Percentiles rank a stretch among this genome's conserved stretches.
phyloP scores from a whole-genome alignment of 2,888 invertebrate species.

The Ecliptopera silaceata region DNA sequence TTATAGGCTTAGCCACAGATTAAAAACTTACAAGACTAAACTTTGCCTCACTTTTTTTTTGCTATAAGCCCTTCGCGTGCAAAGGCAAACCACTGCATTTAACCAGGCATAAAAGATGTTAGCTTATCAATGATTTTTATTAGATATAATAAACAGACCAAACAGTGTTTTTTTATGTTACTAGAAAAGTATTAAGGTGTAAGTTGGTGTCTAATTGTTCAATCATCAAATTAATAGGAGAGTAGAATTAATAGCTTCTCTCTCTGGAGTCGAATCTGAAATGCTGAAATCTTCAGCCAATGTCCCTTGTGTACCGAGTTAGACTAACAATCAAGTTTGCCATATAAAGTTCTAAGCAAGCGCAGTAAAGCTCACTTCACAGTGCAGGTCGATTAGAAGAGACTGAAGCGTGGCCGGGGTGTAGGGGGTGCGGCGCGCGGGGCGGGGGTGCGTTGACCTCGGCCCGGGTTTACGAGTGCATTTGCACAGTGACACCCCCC shows the following conservation, averaged over 20 bases:
- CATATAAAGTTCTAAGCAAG: background rate
- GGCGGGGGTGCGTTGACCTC: constrained; percentile 71
- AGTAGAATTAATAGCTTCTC: too few species aligned
- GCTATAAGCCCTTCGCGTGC: too few species aligned
- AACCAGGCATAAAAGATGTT: too few species aligned
- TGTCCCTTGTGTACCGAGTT: background rate
- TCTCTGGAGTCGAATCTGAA: too few species aligned
- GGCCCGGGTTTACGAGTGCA: constrained; percentile 77
- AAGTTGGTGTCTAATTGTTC: too few species aligned
- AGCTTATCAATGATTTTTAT: too few species aligned
- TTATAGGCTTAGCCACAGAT: constrained; percentile 50
- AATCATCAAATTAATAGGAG: too few species aligned
- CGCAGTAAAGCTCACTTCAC: constrained; percentile 5
- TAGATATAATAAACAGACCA: too few species aligned
- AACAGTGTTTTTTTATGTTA: too few species aligned
- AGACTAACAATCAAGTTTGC: background rate
- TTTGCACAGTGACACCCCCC: constrained; percentile 80
- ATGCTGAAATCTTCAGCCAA: too few species aligned
- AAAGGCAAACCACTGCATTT: too few species aligned
- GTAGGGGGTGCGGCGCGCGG: constrained; percentile 49
- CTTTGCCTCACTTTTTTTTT: background rate
- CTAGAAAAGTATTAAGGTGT: too few species aligned
- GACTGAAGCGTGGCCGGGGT: constrained; percentile 27
- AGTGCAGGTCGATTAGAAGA: constrained; percentile 5
- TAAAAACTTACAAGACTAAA: background rate